phyloP scores from a whole-genome alignment of 2,113 vertebrate genomes.

The Anarhynchus alexandrinus region DNA sequence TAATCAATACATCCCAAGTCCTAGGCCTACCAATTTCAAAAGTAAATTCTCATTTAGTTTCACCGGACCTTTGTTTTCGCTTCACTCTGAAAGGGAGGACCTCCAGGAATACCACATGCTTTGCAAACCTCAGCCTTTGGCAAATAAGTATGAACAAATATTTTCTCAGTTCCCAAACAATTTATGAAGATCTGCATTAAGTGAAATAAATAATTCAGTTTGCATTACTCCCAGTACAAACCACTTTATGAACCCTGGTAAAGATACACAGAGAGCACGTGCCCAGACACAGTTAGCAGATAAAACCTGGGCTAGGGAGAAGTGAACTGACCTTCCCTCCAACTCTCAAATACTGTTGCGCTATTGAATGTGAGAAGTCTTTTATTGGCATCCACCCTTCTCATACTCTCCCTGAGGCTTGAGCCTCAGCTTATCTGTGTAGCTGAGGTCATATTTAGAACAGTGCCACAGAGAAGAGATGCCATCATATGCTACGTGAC shows the following conservation, averaged over 20 bases:
- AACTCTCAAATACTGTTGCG: background rate
- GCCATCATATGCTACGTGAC: accelerated
- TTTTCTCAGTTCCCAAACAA: background rate
- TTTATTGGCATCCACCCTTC: background rate
- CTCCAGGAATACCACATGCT: background rate
- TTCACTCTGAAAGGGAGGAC: background rate
- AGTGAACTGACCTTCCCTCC: background rate
- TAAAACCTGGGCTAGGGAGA: background rate
- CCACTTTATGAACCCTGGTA: background rate
- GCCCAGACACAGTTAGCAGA: background rate
- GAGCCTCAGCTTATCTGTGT: background rate
- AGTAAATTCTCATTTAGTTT: background rate
- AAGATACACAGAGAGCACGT: background rate
- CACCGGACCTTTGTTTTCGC: background rate
- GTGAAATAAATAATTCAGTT: background rate
- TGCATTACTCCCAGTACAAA: background rate
- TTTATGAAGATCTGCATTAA: background rate
- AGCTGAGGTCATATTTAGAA: background rate
- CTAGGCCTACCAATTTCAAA: background rate
- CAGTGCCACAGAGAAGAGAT: background rate
- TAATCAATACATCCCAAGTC: background rate
- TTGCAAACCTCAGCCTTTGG: background rate
- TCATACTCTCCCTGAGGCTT: background rate
- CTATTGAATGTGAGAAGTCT: background rate
- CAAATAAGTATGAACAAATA: background rate